Evolutionary conservation across 2,888 invertebrate genomes (phyloP), one percentile per base, ranked within the genome.

Genomic region (Cinara cedri): DNA sequence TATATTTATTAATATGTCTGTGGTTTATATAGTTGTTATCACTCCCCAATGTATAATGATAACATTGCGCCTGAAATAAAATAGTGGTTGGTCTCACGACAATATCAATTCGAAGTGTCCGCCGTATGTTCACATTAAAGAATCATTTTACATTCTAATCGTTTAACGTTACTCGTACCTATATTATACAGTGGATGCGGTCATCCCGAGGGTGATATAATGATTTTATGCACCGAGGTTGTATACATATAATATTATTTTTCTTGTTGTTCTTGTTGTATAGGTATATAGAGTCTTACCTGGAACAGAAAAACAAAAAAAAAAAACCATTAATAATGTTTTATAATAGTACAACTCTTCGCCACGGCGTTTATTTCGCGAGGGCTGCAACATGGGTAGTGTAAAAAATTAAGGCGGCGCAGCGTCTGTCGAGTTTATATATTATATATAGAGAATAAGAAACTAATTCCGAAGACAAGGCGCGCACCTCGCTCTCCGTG

Each of bases 391-490:
- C 0, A 14, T 1, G 6, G 42, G 60, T 1, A 11, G 63, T 21
- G 55, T 55, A 76, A 76, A 68, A 76, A 66, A 68, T 75, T 66
- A 13, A n/a, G 2, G 65, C 26, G 11, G 3, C 24, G 4, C 34
- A 16, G 44, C 65, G 26, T 75, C 75, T 66, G 75, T 75, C 75
- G 44, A 10, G 42, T 65, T 26, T n/a, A 19, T 19, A 24, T 10
- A 8, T 44, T 34, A 19, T 42, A 42, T 11, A 6, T 34, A 44
- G 16, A n/a, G 46, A 49, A 21, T 6, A 49, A 46, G 49, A 68
- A 78, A 78, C 55, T 68, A 70, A 78, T 78, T 68, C 68, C 57
- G 76, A 34, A 57, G 68, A 49, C 46, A 14, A 19, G 26, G 66
- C 21, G 46, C 34, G 34, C 34, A 6, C 34, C 34, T 34, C 6